Base-by-base conservation (phyloP, 2,888 invertebrate species). In the Alloplasta piceator region DNA sequence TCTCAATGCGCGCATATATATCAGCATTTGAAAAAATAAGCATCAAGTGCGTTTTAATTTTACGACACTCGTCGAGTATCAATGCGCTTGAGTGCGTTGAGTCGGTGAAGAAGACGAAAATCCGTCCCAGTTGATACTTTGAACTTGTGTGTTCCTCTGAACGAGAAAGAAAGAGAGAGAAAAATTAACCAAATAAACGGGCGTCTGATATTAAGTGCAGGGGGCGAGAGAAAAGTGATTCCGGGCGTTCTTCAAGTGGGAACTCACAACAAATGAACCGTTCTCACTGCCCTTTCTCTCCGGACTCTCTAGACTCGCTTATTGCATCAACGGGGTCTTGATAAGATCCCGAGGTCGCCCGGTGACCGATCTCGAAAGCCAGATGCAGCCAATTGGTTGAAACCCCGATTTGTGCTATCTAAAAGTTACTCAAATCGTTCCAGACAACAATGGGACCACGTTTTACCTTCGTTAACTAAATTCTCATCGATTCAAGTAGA, bases 281-380 rank as follows among this genome's bases (percentile, higher is more conserved):
- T 43, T 36, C 48, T 48, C 14, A 26, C 3, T 26, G 38, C 60
- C 60, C 10, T 7, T n/a, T 68, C 68, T 26, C 46, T 70, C 58
- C 9, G 6, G 16, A 16, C 67, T 55, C 16, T n/a, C 39, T 50
- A 5, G 14, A n/a, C 1, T 9, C 89, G n/a, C 87, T 87, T 88
- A 89, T 91, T 89, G 87, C 88, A 87, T 90, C 89, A 87, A 88
- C 86, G 87, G 3, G 26, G 84, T 84, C 89, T 89, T 90, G 89
- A 89, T 89, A 89, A 88, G 86, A 86, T 79, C 63, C 83, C 88
- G 89, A 90, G 90, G 90, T 90, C 90, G 89, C 85, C 85, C 85
- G 87, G 86, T 89, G 87, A 87, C 86, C 86, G 82, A 87, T 86
- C 71, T 64, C 87, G 86, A 36, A 56, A 73, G 46, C 88, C 90